Evolutionary conservation across 1,140 invertebrate genomes (phyloP).

Genomic region (Calliphora vicina): DNA sequence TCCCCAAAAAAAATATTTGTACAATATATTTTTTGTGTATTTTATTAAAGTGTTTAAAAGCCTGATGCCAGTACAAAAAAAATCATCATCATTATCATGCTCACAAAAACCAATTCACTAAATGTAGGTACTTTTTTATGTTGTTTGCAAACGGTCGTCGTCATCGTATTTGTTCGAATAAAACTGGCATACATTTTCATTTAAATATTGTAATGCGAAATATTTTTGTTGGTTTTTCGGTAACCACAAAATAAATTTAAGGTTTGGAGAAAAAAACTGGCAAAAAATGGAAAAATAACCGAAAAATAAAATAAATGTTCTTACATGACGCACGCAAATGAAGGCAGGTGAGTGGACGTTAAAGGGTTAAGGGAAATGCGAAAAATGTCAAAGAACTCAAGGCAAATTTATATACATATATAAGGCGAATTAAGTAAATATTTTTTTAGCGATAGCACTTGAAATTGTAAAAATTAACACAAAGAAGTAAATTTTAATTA

Average conservation of each 20-base stretch:
- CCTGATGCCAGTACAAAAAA: not conserved
- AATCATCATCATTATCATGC: not conserved
- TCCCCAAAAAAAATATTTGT: not conserved
- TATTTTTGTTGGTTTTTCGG: not conserved
- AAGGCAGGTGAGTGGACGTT: not conserved
- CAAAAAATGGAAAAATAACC: not conserved
- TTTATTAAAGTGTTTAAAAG: not conserved
- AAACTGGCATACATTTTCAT: not conserved
- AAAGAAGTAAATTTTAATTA: too few species aligned
- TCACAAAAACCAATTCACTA: constrained; percentile 8
- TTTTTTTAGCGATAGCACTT: too few species aligned
- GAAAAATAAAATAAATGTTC: not conserved
- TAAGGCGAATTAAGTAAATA: too few species aligned
- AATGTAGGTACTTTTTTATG: not conserved
- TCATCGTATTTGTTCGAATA: not conserved
- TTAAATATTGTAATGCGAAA: not conserved
- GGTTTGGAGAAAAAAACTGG: not conserved
- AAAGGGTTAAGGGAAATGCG: not conserved
- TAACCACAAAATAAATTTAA: constrained; percentile 14
- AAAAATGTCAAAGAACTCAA: too few species aligned
- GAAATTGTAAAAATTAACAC: too few species aligned
- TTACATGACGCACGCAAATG: not conserved
- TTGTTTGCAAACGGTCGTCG: not conserved
- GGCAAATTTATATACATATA: too few species aligned
- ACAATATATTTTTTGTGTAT: too few species aligned